Conservation (phyloP, 2,113 vertebrate genomes). For the Empidonax alnorum region DNA sequence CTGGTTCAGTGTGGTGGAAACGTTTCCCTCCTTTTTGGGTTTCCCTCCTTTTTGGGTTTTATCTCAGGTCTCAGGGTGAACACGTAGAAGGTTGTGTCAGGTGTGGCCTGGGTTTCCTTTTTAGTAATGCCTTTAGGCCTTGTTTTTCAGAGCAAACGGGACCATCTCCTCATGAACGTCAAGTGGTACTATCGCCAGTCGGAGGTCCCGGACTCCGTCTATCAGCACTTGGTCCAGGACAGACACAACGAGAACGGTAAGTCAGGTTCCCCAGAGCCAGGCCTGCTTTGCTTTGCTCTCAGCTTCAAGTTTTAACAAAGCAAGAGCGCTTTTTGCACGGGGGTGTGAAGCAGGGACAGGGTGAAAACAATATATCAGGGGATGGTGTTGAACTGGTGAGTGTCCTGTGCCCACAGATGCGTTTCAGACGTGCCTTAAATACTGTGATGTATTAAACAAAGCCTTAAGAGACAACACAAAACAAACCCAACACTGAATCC, state of each 20-base stretch:
- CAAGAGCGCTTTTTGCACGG: fast-evolving
- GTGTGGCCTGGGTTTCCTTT: background rate
- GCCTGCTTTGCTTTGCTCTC: background rate
- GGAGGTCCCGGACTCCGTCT: slow-evolving; percentile 98
- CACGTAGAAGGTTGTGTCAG: background rate
- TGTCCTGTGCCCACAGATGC: background rate
- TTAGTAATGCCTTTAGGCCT: slow-evolving; percentile 65
- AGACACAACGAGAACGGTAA: slow-evolving; percentile 98
- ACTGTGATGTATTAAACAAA: background rate
- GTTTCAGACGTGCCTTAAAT: background rate
- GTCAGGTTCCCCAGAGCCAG: background rate
- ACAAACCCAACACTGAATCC: background rate
- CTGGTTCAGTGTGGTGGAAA: background rate
- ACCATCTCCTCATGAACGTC: slow-evolving; percentile 99
- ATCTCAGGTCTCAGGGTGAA: background rate
- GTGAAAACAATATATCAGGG: too few relatives aligned
- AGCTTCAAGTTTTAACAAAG: background rate
- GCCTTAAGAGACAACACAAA: background rate
- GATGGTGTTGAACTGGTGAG: background rate
- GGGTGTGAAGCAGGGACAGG: fast-evolving
- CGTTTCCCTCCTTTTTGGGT: background rate
- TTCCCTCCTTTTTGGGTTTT: background rate
- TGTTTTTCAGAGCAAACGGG: slow-evolving; percentile 95
- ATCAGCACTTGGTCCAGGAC: slow-evolving; percentile 99
- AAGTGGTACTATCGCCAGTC: slow-evolving; percentile 99